phyloP scores from a whole-genome alignment of 2,113 vertebrate genomes.

The Fulica atra region DNA sequence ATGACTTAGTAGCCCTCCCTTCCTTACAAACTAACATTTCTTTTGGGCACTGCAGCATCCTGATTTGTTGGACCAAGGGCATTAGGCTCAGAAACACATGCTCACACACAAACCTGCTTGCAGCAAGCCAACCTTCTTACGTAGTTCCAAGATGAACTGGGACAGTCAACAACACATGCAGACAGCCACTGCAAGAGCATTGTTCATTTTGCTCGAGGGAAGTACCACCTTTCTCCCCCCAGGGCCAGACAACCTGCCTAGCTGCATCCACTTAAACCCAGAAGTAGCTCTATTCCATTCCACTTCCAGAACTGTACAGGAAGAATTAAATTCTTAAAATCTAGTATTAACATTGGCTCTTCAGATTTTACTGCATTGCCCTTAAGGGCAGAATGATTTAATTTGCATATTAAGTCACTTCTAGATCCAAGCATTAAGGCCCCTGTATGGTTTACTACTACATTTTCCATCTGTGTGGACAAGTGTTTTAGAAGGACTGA shows the following conservation, averaged over 20 bases:
- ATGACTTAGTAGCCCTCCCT: neutral
- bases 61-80: neutral
- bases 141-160: neutral
- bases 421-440: neutral
- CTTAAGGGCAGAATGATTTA: neutral
- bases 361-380: neutral
- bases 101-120: neutral
- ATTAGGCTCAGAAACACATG: rapidly evolving
- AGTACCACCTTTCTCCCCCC: neutral
- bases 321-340: neutral
- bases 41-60: neutral
- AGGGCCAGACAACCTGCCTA: neutral
- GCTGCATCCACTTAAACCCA: neutral
- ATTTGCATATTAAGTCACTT: neutral
- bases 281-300: neutral
- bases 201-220: neutral
- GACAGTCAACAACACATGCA: neutral
- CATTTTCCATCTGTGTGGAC: neutral
- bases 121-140: neutral
- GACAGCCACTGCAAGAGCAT: neutral
- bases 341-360: neutral
- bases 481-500: neutral
- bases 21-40: neutral
- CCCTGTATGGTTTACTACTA: neutral
- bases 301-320: neutral